Base-by-base conservation (phyloP, 2,113 vertebrate species). In the Apistogramma diplotaenia region DNA sequence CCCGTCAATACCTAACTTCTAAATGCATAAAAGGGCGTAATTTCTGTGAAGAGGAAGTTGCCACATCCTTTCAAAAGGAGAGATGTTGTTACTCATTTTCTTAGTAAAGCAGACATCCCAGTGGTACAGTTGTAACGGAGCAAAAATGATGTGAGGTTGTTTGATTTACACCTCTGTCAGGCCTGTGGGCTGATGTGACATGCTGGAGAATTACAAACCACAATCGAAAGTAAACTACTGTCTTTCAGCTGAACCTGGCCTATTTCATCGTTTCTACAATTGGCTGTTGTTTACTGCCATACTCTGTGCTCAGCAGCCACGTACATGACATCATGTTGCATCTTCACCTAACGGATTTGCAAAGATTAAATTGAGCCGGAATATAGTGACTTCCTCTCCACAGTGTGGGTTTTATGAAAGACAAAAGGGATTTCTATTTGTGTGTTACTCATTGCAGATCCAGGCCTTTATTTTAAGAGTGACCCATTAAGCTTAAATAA, bases 11-110 rank as follows among this genome's bases (percentile, higher is more conserved):
- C 29, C 9, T 33, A 27, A 35, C 60, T 3, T 59, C 12, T 16
- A 23, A 60, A 67, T 71, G 12, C 2, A 2, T 35, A 27, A 19
- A 3, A 65, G 8, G 27, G 11, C 0, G 1, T 79, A 0, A 10
- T 33, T 58, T 71, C 10, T 54, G 0, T 55, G 4, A 5, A 78
- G 5, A 56, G 74, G 88, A 90, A 90, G 74, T 91, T 87, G 40
- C 79, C 49, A 56, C 29, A 55, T 74, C 21, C 13, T 25, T 76
- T 11, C 10, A 43, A 4, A 19, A 23, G 70, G 16, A 16, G 12
- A 25, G 7, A 57, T 11, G 37, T 33, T 53, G 75, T 89, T 92
- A 73, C 83, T 81, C 59, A 57, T 78, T 88, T 89, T 67, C 3
- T 43, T 19, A 29, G 7, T 27, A 1, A 31, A 35, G 55, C 27